Evolutionary conservation across 2,797 vertebrate species (phyloP).

Genomic region (Enteromius treurensis): DNA sequence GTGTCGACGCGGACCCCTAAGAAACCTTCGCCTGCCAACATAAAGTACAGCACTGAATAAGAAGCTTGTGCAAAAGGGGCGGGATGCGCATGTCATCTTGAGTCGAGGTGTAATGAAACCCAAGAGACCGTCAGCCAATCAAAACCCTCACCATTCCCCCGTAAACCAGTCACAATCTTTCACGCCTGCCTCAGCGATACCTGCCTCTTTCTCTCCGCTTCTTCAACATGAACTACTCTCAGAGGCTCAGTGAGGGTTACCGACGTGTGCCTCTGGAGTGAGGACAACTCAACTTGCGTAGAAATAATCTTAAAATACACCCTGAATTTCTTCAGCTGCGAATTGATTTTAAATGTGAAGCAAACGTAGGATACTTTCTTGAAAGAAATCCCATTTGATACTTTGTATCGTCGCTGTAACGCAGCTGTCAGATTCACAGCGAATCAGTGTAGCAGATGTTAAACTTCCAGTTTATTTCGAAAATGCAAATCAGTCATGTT

Average conservation of each 20-base stretch:
- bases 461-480: not conserved
- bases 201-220: constrained; percentile 65
- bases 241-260: constrained; percentile 68
- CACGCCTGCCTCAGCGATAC: constrained; percentile 67
- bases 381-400: constrained; percentile 19
- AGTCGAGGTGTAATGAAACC: constrained; percentile 76
- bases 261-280: constrained; percentile 68
- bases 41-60: constrained; percentile 75
- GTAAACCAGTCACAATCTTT: constrained; percentile 70
- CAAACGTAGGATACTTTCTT: constrained; percentile 54
- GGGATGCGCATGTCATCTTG: constrained; percentile 78
- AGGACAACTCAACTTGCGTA: constrained; percentile 59
- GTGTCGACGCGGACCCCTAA: constrained; percentile 42
- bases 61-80: constrained; percentile 76
- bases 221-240: constrained; percentile 65
- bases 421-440: constrained; percentile 33
- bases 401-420: constrained; percentile 11
- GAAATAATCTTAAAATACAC: constrained; percentile 47
- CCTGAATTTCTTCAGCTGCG: constrained; percentile 45
- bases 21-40: constrained; percentile 67
- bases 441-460: constrained; percentile 1
- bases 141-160: constrained; percentile 64
- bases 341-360: constrained; percentile 46
- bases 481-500: not conserved
- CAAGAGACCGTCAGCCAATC: constrained; percentile 74